Base-by-base conservation (phyloP, 2,888 invertebrate genomes). In the Abrostola tripartita region DNA sequence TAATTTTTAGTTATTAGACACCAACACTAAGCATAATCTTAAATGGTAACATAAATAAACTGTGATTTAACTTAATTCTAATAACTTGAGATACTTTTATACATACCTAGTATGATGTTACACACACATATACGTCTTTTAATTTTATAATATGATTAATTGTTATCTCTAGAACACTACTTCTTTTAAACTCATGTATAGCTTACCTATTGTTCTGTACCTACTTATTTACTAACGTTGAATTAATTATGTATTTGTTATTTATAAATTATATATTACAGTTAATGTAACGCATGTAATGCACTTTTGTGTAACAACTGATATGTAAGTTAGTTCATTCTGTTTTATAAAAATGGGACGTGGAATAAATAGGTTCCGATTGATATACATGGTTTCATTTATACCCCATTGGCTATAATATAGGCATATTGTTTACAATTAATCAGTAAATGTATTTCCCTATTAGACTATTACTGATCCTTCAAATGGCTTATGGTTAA, bases 231-330 rank as follows among this genome's bases (percentile, higher is more conserved):
- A 90, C 80, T 86, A 82, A 87, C 81, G 86, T 88, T 88, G 80
- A 86, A 73, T 81, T 74, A 62, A 61, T 59, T 69, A 61, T 85
- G 85, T 86, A 83, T 85, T 84, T 87, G 86, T 86, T 85, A 83
- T 83, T 83, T 84, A 24, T 82, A 76, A 78, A 82, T 78, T 74
- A 82, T 84, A 82, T 85, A 83, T 81, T 79, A 82, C 78, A 76
- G 74, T 81, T 84, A 85, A 87, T 79, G 78, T 83, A 80, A 85
- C 75, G 90, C 91, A 91, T 91, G 87, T 90, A 89, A 91, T 91
- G 92, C 92, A 90, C 88, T 86, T 87, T 88, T 86, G 87, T 88
- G 87, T 91, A 88, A 89, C 82, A 85, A 78, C 83, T 81, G 81
- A 78, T 78, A 74, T 79, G 76, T 90, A 88, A 89, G 83, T 86